Evolutionary conservation across 2,888 invertebrate species (phyloP).

Genomic region (Liodrosophila aerea): DNA sequence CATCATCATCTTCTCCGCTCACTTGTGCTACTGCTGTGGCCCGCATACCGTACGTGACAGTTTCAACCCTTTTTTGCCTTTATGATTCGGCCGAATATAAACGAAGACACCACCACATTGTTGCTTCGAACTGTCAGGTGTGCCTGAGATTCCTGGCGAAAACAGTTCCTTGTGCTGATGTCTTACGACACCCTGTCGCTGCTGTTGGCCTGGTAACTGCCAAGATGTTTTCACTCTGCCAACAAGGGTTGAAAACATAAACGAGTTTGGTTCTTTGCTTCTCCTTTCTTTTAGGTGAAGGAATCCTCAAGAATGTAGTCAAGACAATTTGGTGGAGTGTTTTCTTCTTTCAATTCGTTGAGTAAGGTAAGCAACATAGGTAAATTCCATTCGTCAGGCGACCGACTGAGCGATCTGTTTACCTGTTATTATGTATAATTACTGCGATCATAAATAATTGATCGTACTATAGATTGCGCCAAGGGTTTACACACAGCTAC

Average conservation of each 20-base stretch:
- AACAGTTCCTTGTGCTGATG: not conserved
- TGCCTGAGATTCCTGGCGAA: not conserved
- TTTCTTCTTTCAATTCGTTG: constrained; percentile 9
- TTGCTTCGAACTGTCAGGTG: too few species aligned
- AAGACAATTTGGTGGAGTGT: constrained; percentile 7
- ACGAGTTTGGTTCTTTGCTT: not conserved
- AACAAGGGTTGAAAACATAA: constrained; percentile 15
- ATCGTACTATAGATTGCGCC: not conserved
- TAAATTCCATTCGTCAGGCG: not conserved
- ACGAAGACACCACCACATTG: constrained; percentile 14
- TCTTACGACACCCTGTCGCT: constrained; percentile 3
- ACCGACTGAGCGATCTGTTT: constrained; percentile 35
- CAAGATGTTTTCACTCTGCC: constrained; percentile 44
- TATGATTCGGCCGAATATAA: not conserved
- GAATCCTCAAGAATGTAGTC: not conserved
- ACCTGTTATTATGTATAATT: constrained; percentile 53
- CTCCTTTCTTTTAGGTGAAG: not conserved
- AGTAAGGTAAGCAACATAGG: too few species aligned
- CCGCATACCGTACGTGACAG: constrained; percentile 36
- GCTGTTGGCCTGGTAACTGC: constrained; percentile 46
- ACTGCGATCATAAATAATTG: constrained; percentile 8
- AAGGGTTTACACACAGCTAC: too few species aligned
- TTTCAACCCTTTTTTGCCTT: constrained; percentile 43
- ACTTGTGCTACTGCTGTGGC: constrained; percentile 28
- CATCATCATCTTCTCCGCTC: not conserved